Percentiles rank a stretch among this genome's conserved stretches.
phyloP scores from a whole-genome alignment of 2,797 vertebrate species.

The Clamator glandarius region DNA sequence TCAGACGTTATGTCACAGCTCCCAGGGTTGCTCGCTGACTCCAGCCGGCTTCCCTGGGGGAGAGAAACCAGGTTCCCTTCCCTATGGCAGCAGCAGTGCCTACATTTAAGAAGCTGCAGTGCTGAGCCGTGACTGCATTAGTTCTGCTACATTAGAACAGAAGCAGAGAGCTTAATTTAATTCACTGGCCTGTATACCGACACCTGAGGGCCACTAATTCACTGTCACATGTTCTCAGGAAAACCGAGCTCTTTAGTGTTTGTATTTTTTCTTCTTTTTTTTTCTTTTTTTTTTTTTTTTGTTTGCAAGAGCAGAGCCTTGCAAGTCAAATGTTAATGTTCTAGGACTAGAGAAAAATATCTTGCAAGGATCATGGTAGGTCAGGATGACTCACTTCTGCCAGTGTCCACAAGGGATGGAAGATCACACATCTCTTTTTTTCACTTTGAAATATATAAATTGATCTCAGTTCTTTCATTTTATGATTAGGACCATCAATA shows the following conservation, averaged over 20 bases:
- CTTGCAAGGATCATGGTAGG: neutral
- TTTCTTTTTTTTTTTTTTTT: neutral
- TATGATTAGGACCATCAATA: neutral
- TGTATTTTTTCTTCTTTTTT: neutral
- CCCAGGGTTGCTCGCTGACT: neutral
- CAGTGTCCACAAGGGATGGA: neutral
- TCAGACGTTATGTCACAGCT: constrained; percentile 55
- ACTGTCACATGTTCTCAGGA: constrained; percentile 47
- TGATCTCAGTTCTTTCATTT: neutral
- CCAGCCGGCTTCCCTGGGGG: neutral
- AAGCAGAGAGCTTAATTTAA: constrained; percentile 72
- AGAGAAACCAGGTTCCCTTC: constrained; percentile 26
- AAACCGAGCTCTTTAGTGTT: neutral
- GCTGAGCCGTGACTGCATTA: constrained; percentile 68
- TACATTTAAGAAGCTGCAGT: constrained; percentile 49
- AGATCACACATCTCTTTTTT: neutral
- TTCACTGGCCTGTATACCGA: constrained; percentile 38
- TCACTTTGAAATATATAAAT: neutral
- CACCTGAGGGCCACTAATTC: constrained; percentile 72
- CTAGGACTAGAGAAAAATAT: neutral
- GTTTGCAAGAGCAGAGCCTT: neutral
- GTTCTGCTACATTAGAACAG: constrained; percentile 71
- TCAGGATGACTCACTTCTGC: constrained; percentile 46
- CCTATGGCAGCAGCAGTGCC: constrained; percentile 28
- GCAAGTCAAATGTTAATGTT: neutral